Base-by-base conservation (phyloP, 2,797 vertebrate species). In the Microctenopoma lineatum region DNA sequence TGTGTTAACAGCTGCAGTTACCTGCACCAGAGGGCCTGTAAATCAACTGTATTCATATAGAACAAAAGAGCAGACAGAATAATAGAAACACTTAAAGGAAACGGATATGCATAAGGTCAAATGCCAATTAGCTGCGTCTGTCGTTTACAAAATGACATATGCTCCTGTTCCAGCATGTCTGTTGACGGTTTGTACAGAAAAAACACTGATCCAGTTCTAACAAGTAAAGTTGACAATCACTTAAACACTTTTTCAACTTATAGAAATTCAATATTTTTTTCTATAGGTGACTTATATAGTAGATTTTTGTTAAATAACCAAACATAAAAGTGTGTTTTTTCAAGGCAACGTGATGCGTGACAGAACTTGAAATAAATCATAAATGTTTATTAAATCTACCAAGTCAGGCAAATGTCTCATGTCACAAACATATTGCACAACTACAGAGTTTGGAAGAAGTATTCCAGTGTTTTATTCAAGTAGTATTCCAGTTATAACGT, bases 41-140 rank as follows among this genome's bases (percentile, higher is more conserved):
- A 58, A 52, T 46, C 47, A 32, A 34, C 32, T 64, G 63, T 16
- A 38, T 14, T 47, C 26, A 48, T 32, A 57, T 2, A 2, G 56
- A n/a, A 52, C 11, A n/a, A 26, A 46, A 42, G 5, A 58, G 16
- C 11, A 1, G 47, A 26, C 7, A 66, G 55, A 39, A 50, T n/a
- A 8, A 44, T 4, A 29, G 4, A 26, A 53, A 66, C 27, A 25
- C 45, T n/a, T 47, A 18, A 11, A 10, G 18, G 14, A 48, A 54
- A 47, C n/a, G 1, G 7, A 45, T 10, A 12, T 25, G n/a, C 12
- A 34, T 34, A 11, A 44, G n/a, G 18, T 14, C 3, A 6, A 44
- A 47, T 47, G 56, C 8, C 3, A 13, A 4, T 25, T 11, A 25
- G 18, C 9, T 21, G n/a, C 0, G 16, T 0, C 11, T 47, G 16